These are phyloP conservation scores for Pediacus dermestoides DNA, from an alignment of 2,888 invertebrate species.

Conservation along the genomic window DNA sequence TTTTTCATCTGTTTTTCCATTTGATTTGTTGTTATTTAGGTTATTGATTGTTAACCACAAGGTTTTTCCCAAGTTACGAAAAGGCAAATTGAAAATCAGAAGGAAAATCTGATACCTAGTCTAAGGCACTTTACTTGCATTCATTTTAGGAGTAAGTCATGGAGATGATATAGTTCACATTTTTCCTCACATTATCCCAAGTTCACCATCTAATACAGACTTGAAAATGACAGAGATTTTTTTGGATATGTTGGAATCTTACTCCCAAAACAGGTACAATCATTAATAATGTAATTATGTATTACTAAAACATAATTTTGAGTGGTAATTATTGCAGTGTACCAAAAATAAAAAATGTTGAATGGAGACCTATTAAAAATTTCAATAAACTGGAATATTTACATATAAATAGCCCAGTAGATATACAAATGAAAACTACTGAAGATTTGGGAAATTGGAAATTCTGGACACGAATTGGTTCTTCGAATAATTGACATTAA, in stretches of 20 bases:
- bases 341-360: background rate
- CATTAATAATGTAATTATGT: too few relatives aligned
- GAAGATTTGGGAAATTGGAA: background rate
- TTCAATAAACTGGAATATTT: background rate
- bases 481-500: conserved; percentile 15
- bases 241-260: conserved; percentile 18
- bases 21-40: too few relatives aligned
- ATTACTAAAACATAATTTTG: too few relatives aligned
- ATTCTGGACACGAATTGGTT: conserved; percentile 7
- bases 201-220: conserved; percentile 11
- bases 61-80: too few relatives aligned
- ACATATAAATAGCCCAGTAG: background rate
- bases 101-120: background rate
- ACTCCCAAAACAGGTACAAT: conserved; percentile 20
- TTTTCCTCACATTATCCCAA: background rate
- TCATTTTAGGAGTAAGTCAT: conserved; percentile 17
- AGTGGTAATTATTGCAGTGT: too few relatives aligned
- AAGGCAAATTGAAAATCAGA: too few relatives aligned
- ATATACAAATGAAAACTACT: conserved; percentile 3
- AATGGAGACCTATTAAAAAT: background rate
- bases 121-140: conserved; percentile 1
- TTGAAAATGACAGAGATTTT: conserved; percentile 17
- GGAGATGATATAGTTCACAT: conserved; percentile 15
- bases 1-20: too few relatives aligned
- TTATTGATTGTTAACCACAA: background rate